These are phyloP conservation scores for Acrobasis consociella DNA, from an alignment of 2,888 invertebrate genomes.

Conservation along the genomic window DNA sequence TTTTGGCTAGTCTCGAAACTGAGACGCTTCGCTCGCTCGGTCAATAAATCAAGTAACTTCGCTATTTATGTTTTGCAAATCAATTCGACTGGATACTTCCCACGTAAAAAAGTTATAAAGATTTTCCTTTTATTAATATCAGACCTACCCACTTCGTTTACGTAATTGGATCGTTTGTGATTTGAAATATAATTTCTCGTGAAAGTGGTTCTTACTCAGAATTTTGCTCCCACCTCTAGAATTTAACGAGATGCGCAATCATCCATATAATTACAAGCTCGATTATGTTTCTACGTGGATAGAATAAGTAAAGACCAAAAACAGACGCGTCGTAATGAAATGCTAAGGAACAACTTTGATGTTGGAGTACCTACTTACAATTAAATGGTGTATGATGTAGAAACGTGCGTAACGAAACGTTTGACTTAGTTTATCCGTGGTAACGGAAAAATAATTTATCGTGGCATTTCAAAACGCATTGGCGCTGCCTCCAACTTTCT, in stretches of 20 bases:
- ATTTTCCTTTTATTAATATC: background rate
- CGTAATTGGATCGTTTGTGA: constrained; percentile 1
- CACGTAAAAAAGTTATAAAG: too few species aligned
- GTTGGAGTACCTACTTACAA: background rate
- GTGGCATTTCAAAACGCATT: too few species aligned
- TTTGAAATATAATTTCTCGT: constrained; percentile 2
- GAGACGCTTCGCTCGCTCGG: too few species aligned
- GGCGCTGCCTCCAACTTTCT: too few species aligned
- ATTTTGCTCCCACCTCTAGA: background rate
- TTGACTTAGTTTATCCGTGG: too few species aligned
- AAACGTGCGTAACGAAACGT: too few species aligned
- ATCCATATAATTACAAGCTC: background rate
- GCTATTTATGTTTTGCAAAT: too few species aligned
- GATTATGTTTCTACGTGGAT: background rate
- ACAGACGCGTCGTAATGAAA: background rate
- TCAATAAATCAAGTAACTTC: too few species aligned
- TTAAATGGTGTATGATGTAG: too few species aligned
- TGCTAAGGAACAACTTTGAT: background rate
- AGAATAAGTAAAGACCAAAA: background rate
- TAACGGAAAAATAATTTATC: too few species aligned
- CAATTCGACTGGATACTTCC: too few species aligned
- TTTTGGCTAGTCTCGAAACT: too few species aligned
- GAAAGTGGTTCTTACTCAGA: background rate
- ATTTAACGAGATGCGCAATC: constrained; percentile 4
- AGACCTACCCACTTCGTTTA: background rate